Base-by-base conservation (phyloP, 64 coral and sea anemone species). In the Pocillopora verrucosa region DNA sequence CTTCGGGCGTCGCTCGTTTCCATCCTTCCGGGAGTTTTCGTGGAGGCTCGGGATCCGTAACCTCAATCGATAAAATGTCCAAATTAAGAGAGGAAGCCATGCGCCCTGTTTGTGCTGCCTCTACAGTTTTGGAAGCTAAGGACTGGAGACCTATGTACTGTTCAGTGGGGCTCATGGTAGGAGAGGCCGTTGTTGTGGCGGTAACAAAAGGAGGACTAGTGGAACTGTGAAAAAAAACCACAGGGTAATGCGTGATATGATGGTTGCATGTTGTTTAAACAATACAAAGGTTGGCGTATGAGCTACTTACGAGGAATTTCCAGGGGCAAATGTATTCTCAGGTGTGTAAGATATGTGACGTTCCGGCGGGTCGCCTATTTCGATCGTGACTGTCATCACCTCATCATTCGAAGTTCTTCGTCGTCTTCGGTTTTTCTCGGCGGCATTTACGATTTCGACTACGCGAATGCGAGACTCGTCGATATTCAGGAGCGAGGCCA, bases 41-140 rank as follows among this genome's bases (percentile, higher is more conserved):
- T 37, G 92, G 92, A 16, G 87, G 87, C 72, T 94, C 92, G 41
- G 92, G 92, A 78, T 94, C 87, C 10, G 85, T 75, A 12, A 94
- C 92, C 24, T 76, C 80, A 57, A 94, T 65, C n/a, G 87, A 94
- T 76, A 78, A 16, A 12, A 94, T 88, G 80, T 94, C 92, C 22
- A 94, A 72, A 65, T 85, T 76, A 34, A 94, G 51, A 6, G 70
- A 61, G 11, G 34, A 69, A n/a, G 87, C 59, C 87, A 94, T 94
- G 69, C n/a, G 86, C 16, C 84, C 77, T 60, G 92, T 94, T 68
- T 94, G 92, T 30, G 92, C 92, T 61, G 51, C 78, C 63, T 84
- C 60, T 10, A 94, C 92, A 83, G 75, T 73, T 77, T 77, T 76
- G 38, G 77, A 57, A 4, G 92, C 87, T 30, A 94, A 65, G 16